Evolutionary conservation across 2,888 invertebrate genomes (phyloP).

Genomic region (Troglohyphantes excavatus): DNA sequence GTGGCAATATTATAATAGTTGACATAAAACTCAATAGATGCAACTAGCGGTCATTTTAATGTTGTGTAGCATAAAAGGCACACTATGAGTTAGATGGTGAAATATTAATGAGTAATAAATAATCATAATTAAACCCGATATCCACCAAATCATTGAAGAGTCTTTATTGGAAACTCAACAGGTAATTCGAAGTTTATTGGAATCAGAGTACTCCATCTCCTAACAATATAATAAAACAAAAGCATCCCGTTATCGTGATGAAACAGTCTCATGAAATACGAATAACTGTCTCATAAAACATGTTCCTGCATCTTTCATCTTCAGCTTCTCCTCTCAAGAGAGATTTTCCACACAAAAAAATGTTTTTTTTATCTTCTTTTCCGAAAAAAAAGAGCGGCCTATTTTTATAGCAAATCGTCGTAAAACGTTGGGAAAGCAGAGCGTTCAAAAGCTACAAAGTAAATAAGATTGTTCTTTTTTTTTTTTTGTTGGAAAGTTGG

Average conservation of each 20-base stretch:
- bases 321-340: constrained; percentile 8
- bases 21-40: too few species aligned
- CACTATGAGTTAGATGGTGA: too few species aligned
- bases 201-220: neutral
- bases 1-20: too few species aligned
- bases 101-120: too few species aligned
- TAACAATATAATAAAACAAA: constrained; percentile 5
- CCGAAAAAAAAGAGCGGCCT: constrained; percentile 2
- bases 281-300: constrained; percentile 60
- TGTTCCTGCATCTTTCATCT: neutral
- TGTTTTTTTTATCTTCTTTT: neutral
- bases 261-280: constrained; percentile 49
- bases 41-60: too few species aligned
- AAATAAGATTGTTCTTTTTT: neutral
- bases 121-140: too few species aligned
- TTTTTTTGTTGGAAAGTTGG: neutral
- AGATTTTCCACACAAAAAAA: constrained; percentile 5
- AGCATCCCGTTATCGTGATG: constrained; percentile 38
- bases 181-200: too few species aligned
- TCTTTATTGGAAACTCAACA: too few species aligned
- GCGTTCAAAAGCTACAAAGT: neutral
- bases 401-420: constrained; percentile 60
- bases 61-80: too few species aligned
- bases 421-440: constrained; percentile 18
- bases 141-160: too few species aligned